Evolutionary conservation across 2,888 invertebrate genomes (phyloP), one percentile per base, ranked within the genome.

Genomic region (Spialia ferax): DNA sequence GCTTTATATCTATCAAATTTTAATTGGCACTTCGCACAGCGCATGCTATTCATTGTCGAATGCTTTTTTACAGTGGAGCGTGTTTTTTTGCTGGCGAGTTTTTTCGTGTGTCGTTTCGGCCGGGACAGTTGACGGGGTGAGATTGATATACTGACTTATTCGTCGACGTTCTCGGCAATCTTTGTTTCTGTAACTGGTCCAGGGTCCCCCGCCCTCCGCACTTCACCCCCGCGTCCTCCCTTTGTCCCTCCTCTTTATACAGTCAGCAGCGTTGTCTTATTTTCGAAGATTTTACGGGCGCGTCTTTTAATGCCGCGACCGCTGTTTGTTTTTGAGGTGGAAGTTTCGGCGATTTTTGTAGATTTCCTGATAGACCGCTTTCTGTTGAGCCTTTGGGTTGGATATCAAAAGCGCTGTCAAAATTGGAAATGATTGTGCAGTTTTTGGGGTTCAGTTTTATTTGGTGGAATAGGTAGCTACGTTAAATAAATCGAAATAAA

Each of bases 1-100:
- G 48, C 76, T 81, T 84, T 83, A 81, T 86, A 88, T 91, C 88
- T 91, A 92, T 93, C 89, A 93, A 89, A 90, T 89, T 93, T 92
- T 93, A 93, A 93, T 93, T 93, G 93, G 93, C 93, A 93, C 87
- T 88, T 93, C 87, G 86, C 89, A 88, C 89, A 91, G 87, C 89
- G 87, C 90, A 91, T 90, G 87, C 84, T 86, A 84, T 82, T 92
- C 91, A 89, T 87, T 90, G 91, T 90, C 84, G 87, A 87, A 86
- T 81, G 81, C 80, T 87, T 89, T 90, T 91, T 89, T 87, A 80
- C 74, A 71, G 74, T 77, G 78, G 73, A 78, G 77, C 80, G 79
- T 79, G 81, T 88, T 88, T 91, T 89, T 92, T 85, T 85, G 80
- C 75, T 73, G 74, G 71, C 77, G 77, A 81, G 72, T 90, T 91